Evolutionary conservation across 92 coral and sea anemone genomes (phyloP).

Genomic region (Parazoanthus atlanticus): DNA sequence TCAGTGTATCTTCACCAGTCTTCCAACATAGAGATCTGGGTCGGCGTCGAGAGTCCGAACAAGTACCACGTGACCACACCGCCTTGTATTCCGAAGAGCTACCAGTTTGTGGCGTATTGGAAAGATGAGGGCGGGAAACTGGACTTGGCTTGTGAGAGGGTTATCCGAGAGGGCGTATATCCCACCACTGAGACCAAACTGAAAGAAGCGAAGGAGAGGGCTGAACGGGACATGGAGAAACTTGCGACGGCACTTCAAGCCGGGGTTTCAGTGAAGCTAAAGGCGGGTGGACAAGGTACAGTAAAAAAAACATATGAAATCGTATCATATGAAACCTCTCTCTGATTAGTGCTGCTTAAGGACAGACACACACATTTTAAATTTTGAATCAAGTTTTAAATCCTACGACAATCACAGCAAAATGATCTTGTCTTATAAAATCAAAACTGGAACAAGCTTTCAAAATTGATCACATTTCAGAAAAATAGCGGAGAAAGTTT

Average conservation of each 20-base stretch:
- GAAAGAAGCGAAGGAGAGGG: conserved; percentile 65
- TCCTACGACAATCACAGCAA: too few relatives aligned
- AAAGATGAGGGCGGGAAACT: conserved; percentile 58
- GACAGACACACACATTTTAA: too few relatives aligned
- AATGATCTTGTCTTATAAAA: too few relatives aligned
- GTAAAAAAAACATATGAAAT: too few relatives aligned
- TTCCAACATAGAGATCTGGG: conserved; percentile 64
- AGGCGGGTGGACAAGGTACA: conserved; percentile 21
- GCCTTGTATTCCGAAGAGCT: conserved; percentile 60
- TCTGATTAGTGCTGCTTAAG: too few relatives aligned
- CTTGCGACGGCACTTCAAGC: conserved; percentile 66
- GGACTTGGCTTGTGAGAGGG: conserved; percentile 81
- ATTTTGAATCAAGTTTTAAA: too few relatives aligned
- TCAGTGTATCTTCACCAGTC: conserved; percentile 84
- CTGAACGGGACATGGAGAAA: conserved; percentile 60
- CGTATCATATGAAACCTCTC: too few relatives aligned
- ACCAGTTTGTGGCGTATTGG: conserved; percentile 88
- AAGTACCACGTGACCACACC: conserved; percentile 65
- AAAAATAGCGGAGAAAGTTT: too few relatives aligned
- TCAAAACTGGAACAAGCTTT: too few relatives aligned
- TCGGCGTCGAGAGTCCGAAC: conserved; percentile 64
- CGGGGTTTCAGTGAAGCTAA: conserved; percentile 56
- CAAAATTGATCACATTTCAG: too few relatives aligned
- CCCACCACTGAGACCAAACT: conserved; percentile 79
- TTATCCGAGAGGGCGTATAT: conserved; percentile 80